Evolutionary conservation across 2,797 vertebrate genomes (phyloP).

Genomic region (Oryzias sinensis): DNA sequence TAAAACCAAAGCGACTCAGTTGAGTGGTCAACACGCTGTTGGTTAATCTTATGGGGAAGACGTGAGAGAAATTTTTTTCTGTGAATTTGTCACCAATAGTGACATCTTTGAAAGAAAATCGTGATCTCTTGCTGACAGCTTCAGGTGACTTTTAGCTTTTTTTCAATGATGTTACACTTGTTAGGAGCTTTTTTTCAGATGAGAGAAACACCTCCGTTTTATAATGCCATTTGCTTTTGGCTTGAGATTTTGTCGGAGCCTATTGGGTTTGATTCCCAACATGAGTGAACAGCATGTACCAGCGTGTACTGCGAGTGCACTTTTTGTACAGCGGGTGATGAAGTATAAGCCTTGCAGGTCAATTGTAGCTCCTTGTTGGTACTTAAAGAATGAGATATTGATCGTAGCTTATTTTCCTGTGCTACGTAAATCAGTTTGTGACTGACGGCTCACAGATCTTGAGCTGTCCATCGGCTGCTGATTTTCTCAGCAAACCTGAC

Average conservation of each 20-base stretch:
- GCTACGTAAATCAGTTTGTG: conserved; percentile 61
- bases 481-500: conserved; percentile 31
- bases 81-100: not conserved
- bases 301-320: not conserved
- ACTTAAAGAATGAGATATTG: conserved; percentile 74
- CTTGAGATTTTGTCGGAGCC: not conserved
- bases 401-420: conserved; percentile 57
- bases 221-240: not conserved
- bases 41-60: not conserved
- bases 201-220: not conserved
- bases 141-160: not conserved
- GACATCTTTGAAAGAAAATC: conserved; percentile 13
- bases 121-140: conserved; percentile 4
- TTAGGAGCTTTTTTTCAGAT: conserved; percentile 3
- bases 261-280: not conserved
- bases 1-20: too few species aligned
- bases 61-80: conserved; percentile 4
- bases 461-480: conserved; percentile 35
- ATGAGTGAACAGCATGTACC: conserved; percentile 10
- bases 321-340: conserved; percentile 11
- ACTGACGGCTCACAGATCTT: conserved; percentile 45
- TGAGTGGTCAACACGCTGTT: not conserved
- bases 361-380: conserved; percentile 50
- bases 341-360: conserved; percentile 22
- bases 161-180: not conserved